Base-by-base conservation (phyloP, 2,888 invertebrate genomes). In the Hypsopygia costalis region DNA sequence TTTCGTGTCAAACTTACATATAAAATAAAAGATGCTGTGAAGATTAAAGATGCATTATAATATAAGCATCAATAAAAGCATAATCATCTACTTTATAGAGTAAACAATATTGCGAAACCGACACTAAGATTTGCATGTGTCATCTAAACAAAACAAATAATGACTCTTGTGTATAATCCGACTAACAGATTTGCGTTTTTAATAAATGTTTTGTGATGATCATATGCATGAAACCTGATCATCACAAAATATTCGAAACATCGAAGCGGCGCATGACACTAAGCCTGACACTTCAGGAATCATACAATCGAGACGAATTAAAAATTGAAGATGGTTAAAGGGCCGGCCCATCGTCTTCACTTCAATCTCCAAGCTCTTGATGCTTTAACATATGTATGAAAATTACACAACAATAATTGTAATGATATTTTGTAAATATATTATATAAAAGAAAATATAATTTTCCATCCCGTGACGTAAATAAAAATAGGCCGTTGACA, bases 121-220 rank as follows among this genome's bases (percentile, higher is more conserved):
- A n/a, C n/a, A n/a, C n/a, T n/a, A n/a, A n/a, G n/a, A n/a, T n/a
- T n/a, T n/a, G n/a, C n/a, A n/a, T n/a, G n/a, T n/a, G n/a, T n/a
- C n/a, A n/a, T n/a, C n/a, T 29, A 57, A 55, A 52, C 27, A 48
- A 57, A 58, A 54, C 47, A 51, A 58, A 56, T 42, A 49, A 52
- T 51, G 16, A 16, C 16, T 16, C 4, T 16, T 16, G 16, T 16
- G 2, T 16, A 3, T 16, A 4, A 54, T 59, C 58, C n/a, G n/a
- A n/a, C n/a, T 66, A 67, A 68, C 69, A 61, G 62, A 68, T 74
- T 73, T 75, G 60, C n/a, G n/a, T n/a, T n/a, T 77, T 75, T 78
- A 76, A 77, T 78, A 79, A 79, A 82, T 71, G 79, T 77, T 81
- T 79, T 76, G 65, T 73, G 65, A 75, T 73, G 65, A 69, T 67